Conservation (phyloP, 2,113 vertebrate species). For the Struthio camelus region DNA sequence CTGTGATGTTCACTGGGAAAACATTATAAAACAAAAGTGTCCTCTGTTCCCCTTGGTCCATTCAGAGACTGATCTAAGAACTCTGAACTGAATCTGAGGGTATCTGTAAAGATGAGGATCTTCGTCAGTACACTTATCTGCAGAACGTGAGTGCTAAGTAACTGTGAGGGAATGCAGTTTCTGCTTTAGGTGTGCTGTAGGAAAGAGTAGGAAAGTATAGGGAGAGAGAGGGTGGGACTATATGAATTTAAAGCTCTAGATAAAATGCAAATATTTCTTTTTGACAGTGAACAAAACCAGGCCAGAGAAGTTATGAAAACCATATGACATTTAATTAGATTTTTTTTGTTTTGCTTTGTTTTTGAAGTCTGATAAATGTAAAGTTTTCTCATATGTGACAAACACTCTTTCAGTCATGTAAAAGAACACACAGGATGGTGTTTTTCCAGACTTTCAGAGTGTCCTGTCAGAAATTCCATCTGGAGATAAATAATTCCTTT, state of each 20-base stretch:
- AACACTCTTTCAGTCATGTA: background rate
- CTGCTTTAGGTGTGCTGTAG: background rate
- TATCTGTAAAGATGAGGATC: background rate
- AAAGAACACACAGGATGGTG: background rate
- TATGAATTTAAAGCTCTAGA: background rate
- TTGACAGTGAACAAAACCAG: background rate
- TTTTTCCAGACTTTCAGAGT: background rate
- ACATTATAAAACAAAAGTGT: background rate
- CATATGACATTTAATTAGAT: background rate
- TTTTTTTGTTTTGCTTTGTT: background rate
- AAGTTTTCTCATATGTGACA: background rate
- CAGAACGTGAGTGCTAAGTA: background rate
- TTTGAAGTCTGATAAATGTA: background rate
- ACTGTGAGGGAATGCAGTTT: rapidly evolving
- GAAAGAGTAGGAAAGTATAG: background rate
- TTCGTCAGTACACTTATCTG: background rate
- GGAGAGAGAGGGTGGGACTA: background rate
- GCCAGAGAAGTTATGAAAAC: background rate
- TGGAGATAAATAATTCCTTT: background rate
- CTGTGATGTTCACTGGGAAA: background rate
- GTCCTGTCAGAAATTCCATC: background rate
- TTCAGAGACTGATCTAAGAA: background rate
- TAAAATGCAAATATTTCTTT: background rate
- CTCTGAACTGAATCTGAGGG: background rate
- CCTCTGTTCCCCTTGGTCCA: background rate